Conservation (phyloP, 2,797 vertebrate species). For the Tamandua tetradactyla region DNA sequence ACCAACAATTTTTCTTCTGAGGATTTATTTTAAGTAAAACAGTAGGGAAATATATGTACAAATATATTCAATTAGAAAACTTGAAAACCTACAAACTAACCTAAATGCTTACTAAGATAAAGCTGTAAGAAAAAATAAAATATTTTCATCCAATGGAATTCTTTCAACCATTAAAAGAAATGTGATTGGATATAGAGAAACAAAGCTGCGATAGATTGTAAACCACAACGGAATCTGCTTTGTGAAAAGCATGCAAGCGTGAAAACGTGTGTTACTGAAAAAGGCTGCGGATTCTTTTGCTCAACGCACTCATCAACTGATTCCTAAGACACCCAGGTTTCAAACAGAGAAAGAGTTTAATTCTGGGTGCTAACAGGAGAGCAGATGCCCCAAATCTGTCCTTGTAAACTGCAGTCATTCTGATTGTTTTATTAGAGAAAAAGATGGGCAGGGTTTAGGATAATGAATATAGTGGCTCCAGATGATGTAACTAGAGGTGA, state of each 20-base stretch:
- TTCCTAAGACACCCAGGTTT: too few relatives aligned
- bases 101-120: background rate
- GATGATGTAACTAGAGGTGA: too few relatives aligned
- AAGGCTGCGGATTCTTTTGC: too few relatives aligned
- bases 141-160: background rate
- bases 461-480: too few relatives aligned
- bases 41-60: background rate
- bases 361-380: too few relatives aligned
- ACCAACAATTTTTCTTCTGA: background rate
- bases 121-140: background rate
- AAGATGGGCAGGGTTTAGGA: too few relatives aligned
- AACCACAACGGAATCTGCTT: background rate
- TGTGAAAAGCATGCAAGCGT: background rate
- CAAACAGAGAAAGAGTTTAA: too few relatives aligned
- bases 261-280: too few relatives aligned
- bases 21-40: background rate
- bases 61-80: background rate
- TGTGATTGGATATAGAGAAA: background rate
- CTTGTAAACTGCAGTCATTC: too few relatives aligned
- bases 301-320: too few relatives aligned
- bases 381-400: too few relatives aligned
- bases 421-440: too few relatives aligned
- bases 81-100: background rate
- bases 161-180: background rate
- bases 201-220: background rate